Percentiles rank a stretch among this genome's conserved stretches.
These are phyloP conservation scores for Odontamblyopus rebecca DNA, from an alignment of 2,797 vertebrate genomes.

Conservation along the genomic window DNA sequence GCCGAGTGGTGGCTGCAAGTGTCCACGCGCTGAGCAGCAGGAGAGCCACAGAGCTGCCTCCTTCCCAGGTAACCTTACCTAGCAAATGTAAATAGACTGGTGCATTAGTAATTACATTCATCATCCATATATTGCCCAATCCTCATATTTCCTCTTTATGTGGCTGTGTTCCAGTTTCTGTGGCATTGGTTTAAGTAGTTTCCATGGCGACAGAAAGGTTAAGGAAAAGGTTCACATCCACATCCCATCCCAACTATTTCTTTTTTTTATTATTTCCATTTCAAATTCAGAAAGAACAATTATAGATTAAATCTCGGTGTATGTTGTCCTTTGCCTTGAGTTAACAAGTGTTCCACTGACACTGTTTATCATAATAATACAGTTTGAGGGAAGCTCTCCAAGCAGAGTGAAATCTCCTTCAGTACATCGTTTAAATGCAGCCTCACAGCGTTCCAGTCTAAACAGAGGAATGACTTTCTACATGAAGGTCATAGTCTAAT, in stretches of 20 bases:
- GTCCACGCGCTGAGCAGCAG: conserved; percentile 68
- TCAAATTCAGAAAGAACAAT: neutral
- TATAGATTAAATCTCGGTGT: neutral
- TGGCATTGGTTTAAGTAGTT: conserved; percentile 1
- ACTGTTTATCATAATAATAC: neutral
- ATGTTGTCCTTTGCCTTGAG: neutral
- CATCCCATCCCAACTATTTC: neutral
- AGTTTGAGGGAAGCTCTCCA: neutral
- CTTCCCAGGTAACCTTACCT: conserved; percentile 72
- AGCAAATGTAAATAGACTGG: neutral
- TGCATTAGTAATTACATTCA: neutral
- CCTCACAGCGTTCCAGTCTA: neutral
- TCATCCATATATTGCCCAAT: neutral
- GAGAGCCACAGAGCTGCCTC: conserved; percentile 64
- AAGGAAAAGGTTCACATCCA: neutral
- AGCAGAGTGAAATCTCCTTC: neutral
- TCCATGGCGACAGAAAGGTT: conserved; percentile 6
- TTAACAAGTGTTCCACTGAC: neutral
- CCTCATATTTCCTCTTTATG: too few species aligned
- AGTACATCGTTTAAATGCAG: neutral
- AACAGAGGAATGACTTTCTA: neutral
- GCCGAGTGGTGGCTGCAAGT: conserved; percentile 51
- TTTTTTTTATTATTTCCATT: neutral
- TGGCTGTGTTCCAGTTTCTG: conserved; percentile 4
- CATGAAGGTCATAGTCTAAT: conserved; percentile 1